These are phyloP conservation scores for Apistogramma diplotaenia DNA, from an alignment of 2,113 vertebrate genomes.

Conservation along the genomic window DNA sequence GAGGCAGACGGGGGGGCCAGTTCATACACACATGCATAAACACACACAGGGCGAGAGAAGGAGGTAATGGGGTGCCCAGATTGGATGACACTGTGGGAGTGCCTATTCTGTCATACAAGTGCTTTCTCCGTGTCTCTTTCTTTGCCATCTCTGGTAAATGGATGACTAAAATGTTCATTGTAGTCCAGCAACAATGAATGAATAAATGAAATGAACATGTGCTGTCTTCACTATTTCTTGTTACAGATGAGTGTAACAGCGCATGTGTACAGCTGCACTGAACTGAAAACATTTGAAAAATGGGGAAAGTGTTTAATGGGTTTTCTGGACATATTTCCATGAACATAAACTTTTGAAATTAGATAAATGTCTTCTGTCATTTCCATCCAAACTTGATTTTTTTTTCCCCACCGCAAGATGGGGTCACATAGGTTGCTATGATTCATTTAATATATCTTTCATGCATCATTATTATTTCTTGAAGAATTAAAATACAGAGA, in stretches of 20 bases:
- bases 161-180: constrained; percentile 82
- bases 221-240: constrained; percentile 73
- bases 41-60: constrained; percentile 38
- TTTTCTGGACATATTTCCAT: neutral
- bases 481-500: neutral
- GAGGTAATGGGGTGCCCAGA: constrained; percentile 68
- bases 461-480: neutral
- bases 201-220: constrained; percentile 83
- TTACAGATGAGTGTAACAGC: neutral
- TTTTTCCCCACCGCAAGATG: constrained; percentile 53
- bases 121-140: constrained; percentile 75
- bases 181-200: constrained; percentile 81
- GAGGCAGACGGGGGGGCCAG: constrained; percentile 70
- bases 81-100: constrained; percentile 81
- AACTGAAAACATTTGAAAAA: constrained; percentile 1
- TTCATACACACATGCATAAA: constrained; percentile 15
- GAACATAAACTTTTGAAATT: neutral
- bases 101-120: constrained; percentile 85
- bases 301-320: neutral
- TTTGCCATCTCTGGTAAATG: constrained; percentile 74
- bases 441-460: constrained; percentile 34
- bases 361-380: neutral
- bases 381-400: constrained; percentile 36
- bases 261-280: constrained; percentile 53
- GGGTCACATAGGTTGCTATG: constrained; percentile 56